Evolutionary conservation across 2,797 vertebrate genomes (phyloP).

Genomic region (Argya squamiceps): DNA sequence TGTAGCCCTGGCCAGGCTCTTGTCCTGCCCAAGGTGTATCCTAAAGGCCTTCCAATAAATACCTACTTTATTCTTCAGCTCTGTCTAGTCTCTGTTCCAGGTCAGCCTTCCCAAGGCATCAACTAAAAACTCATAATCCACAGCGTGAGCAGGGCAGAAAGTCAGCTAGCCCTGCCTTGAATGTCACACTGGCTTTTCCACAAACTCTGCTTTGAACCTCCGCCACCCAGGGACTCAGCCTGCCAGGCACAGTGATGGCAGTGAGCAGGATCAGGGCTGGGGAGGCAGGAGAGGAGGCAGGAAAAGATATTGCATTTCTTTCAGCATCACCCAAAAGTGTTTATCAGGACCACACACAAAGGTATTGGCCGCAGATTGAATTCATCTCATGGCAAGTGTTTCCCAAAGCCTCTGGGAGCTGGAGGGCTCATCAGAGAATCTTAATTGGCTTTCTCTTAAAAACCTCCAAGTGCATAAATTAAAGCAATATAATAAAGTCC

Average conservation of each 20-base stretch:
- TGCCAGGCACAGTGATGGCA: background rate
- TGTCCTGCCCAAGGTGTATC: too few relatives aligned
- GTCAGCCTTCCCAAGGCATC: background rate
- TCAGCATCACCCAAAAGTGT: constrained; percentile 14
- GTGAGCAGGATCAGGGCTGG: background rate
- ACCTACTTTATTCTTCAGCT: background rate
- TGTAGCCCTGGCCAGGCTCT: too few relatives aligned
- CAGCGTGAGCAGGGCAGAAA: rapidly evolving
- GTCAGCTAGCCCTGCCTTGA: background rate
- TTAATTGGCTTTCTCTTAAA: constrained; percentile 56
- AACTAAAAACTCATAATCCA: background rate
- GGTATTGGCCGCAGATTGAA: background rate
- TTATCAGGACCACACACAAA: constrained; percentile 51
- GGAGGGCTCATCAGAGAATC: constrained; percentile 54
- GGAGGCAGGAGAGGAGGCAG: background rate
- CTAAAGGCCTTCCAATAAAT: too few relatives aligned
- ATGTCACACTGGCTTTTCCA: background rate
- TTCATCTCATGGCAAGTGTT: background rate
- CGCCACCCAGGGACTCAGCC: background rate
- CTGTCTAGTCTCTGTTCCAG: too few relatives aligned
- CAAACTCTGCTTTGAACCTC: background rate
- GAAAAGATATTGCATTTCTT: background rate
- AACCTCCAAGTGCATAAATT: constrained; percentile 34
- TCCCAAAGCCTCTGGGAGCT: background rate
- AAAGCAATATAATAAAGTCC: constrained; percentile 18